These are phyloP conservation scores for Oreochromis tanganicae DNA, from an alignment of 2,113 vertebrate genomes.

Conservation along the genomic window DNA sequence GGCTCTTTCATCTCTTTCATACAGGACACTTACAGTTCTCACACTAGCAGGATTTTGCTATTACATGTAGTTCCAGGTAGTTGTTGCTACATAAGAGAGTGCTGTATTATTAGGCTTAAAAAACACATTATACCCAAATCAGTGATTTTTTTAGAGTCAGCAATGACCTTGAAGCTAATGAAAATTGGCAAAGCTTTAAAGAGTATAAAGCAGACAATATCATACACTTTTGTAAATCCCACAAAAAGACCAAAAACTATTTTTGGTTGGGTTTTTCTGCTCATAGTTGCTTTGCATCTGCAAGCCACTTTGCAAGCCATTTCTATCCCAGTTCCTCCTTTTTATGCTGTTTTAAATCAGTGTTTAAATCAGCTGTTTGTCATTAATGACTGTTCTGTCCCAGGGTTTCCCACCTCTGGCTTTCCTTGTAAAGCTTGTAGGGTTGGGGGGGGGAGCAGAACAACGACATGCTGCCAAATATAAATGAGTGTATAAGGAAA, in stretches of 20 bases:
- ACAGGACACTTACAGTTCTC: background rate
- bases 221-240: background rate
- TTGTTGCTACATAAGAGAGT: background rate
- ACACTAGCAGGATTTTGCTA: background rate
- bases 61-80: background rate
- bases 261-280: background rate
- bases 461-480: background rate
- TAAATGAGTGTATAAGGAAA: background rate
- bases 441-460: background rate
- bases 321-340: background rate
- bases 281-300: background rate
- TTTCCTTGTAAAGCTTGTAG: background rate
- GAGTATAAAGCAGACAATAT: background rate
- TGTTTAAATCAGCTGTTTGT: background rate
- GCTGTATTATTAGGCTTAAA: background rate
- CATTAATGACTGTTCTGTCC: background rate
- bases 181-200: background rate
- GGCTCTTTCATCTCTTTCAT: background rate
- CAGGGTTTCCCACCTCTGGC: background rate
- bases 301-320: background rate
- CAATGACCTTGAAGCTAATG: background rate
- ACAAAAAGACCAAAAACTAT: conserved; percentile 20
- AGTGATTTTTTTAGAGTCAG: background rate
- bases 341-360: background rate
- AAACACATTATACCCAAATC: background rate